Evolutionary conservation across 2,888 invertebrate species (phyloP), one percentile per base, ranked within the genome.

Genomic region (Drosophila meridionalis): DNA sequence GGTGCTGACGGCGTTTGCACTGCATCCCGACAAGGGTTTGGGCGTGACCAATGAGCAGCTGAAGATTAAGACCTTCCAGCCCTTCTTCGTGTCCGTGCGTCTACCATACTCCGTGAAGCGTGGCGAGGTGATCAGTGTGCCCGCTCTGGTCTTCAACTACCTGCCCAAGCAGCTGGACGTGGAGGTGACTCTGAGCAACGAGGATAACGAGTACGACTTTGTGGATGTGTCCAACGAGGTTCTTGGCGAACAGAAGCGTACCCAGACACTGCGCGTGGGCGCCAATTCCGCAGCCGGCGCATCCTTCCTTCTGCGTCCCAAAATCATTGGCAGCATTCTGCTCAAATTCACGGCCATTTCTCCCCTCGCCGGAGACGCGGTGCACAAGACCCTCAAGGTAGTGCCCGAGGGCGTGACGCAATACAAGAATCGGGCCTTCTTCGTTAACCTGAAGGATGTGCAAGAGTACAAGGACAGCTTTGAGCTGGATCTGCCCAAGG

Each of bases 41-140:
- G 97, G 97, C 7, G 94, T 98, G 4, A 94, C 96, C 7, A 95
- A 96, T 26, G 93, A 94, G 0, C 94, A 95, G 4, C 94, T 95
- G 73, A 95, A 95, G 95, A 94, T 95, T 50, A 95, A 94, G 91
- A 96, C 97, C 0, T 96, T 97, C 93, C 95, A 96, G 83, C 96
- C 96, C 4, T 97, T 99, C 93, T 97, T 97, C 80, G 95, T 98
- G 56, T 95, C 96, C 5, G 94, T 98, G 20, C 97, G 98, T 89
- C 93, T 99, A 63, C 99, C 99, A 0, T 96, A 97, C 84, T 96
- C 97, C 0, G 95, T 99, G n/a, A 97, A 98, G 83, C 95, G 96
- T 70, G 98, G 98, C 26, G 99, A 99, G 94, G 96, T 97, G 26
- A 94, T 99, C 59, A 97, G 97, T 0, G 95, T 98, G 50, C 96